Conservation (phyloP, 2,113 vertebrate species). For the Boulengeromyrus knoepffleri region DNA sequence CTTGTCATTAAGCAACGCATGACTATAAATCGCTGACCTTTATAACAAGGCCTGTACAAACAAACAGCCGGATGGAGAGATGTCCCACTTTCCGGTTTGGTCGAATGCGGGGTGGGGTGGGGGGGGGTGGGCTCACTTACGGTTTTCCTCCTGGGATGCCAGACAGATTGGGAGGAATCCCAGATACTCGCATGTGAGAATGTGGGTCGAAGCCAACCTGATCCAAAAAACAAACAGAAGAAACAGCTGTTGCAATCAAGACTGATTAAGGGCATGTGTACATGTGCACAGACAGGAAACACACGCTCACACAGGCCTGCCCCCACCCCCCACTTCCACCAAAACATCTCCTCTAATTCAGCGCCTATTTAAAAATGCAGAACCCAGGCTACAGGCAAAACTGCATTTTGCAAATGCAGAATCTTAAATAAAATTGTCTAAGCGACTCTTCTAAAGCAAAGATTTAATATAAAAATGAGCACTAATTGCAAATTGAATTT, state of each 20-base stretch:
- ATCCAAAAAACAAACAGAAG: conserved; percentile 13
- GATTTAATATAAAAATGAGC: conserved; percentile 19
- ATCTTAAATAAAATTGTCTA: conserved; percentile 17
- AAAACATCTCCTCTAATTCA: background rate
- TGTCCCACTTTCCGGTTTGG: background rate
- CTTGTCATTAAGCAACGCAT: background rate
- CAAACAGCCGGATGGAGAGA: background rate
- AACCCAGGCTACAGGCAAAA: conserved; percentile 16
- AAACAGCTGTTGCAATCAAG: conserved; percentile 3
- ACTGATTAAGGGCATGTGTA: background rate
- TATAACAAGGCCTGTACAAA: background rate
- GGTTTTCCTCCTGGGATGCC: conserved; percentile 92
- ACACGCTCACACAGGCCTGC: background rate
- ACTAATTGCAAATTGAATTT: conserved; percentile 11
- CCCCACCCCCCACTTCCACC: background rate
- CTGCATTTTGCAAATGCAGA: conserved; percentile 9
- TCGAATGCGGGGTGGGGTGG: background rate
- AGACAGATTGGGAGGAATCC: conserved; percentile 81
- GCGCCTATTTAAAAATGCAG: background rate
- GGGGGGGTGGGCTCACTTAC: conserved; percentile 59
- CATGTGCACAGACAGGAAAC: background rate
- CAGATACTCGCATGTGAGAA: conserved; percentile 80
- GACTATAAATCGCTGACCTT: background rate
- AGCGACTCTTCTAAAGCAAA: conserved; percentile 15
- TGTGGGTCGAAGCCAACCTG: conserved; percentile 90